These are phyloP conservation scores for Thalassaphorura encarpata DNA, from an alignment of 1,140 invertebrate species.

Conservation along the genomic window DNA sequence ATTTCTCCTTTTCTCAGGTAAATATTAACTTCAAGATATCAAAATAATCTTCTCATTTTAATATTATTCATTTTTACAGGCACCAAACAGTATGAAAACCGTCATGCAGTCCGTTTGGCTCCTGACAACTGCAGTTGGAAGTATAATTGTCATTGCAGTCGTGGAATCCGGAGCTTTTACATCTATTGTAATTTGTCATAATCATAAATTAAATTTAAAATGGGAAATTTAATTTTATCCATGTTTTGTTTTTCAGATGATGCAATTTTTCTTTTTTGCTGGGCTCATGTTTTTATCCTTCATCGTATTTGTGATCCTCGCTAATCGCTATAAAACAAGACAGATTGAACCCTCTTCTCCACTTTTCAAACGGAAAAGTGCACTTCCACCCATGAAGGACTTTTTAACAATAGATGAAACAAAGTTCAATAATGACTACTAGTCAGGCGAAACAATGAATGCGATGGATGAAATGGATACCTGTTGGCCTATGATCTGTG, in stretches of 20 bases:
- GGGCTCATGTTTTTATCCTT: not conserved
- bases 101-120: constrained; percentile 81
- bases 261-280: not conserved
- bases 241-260: not conserved
- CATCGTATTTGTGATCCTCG: not conserved
- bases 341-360: not conserved
- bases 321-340: not conserved
- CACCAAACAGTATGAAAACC: constrained; percentile 7
- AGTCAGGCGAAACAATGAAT: no score
- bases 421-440: no score
- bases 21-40: constrained; percentile 10
- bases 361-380: not conserved
- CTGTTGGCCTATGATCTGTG: no score
- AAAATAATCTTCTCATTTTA: not conserved
- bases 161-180: no score
- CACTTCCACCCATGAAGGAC: not conserved
- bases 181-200: no score
- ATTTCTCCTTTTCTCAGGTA: constrained; percentile 39
- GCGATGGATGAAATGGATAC: no score
- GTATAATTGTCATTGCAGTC: constrained; percentile 80
- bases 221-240: no score
- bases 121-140: constrained; percentile 78
- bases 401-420: no score
- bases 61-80: constrained; percentile 4
- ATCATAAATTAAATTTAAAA: no score